Conservation (phyloP, 2,888 invertebrate species). For the Drosophila rubida region DNA sequence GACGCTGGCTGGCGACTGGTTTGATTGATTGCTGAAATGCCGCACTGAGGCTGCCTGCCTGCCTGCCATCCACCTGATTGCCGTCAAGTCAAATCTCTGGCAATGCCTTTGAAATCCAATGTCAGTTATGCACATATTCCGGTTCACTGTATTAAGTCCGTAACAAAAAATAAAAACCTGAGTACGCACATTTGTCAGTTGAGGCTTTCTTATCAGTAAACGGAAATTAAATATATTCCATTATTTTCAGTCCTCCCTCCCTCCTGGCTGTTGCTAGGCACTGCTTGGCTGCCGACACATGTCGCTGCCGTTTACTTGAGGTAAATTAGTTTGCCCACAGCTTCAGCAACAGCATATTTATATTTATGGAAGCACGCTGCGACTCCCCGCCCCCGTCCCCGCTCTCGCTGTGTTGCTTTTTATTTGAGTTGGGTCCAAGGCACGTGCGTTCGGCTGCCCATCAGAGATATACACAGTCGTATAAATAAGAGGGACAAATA, state of each 20-base stretch:
- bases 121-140: constrained; percentile 23
- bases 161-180: neutral
- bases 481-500: constrained; percentile 11
- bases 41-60: constrained; percentile 33
- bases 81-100: constrained; percentile 35
- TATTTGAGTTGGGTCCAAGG: constrained; percentile 45
- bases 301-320: constrained; percentile 44
- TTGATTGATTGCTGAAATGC: constrained; percentile 51
- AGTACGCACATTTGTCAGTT: constrained; percentile 32
- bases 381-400: neutral
- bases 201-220: constrained; percentile 21
- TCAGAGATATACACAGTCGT: constrained; percentile 14
- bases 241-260: constrained; percentile 34
- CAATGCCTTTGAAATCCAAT: constrained; percentile 45
- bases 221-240: constrained; percentile 73
- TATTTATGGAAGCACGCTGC: constrained; percentile 25
- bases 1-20: neutral
- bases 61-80: constrained; percentile 44
- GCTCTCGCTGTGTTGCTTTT: neutral
- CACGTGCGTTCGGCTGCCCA: constrained; percentile 26
- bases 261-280: neutral
- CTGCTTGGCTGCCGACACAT: constrained; percentile 40
- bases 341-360: constrained; percentile 8
- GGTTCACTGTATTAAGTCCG: constrained; percentile 15
- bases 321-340: constrained; percentile 38